Evolutionary conservation across 92 coral and sea anemone genomes (phyloP).

Genomic region (Zoanthus gigantus): DNA sequence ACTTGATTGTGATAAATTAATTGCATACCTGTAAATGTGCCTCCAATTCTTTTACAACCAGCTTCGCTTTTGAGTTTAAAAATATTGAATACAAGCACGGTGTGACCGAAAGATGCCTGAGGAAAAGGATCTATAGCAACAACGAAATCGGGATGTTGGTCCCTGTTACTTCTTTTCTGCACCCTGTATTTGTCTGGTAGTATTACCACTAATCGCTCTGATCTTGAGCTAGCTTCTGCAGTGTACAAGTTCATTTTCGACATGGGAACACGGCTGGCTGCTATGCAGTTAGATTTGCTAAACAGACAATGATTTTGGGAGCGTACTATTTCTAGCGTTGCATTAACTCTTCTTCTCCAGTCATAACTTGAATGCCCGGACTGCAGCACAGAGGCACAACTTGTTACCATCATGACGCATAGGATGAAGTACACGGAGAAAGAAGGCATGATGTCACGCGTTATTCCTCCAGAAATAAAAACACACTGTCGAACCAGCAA

Average conservation of each 20-base stretch:
- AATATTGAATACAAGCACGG: slow-evolving; percentile 84
- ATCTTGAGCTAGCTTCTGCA: slow-evolving; percentile 62
- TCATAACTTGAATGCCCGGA: slow-evolving; percentile 17
- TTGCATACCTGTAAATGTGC: slow-evolving; percentile 69
- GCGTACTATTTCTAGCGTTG: slow-evolving; percentile 71
- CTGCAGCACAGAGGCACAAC: background rate
- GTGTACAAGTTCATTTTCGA: slow-evolving; percentile 81
- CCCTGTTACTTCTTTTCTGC: slow-evolving; percentile 41
- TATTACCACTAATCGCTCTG: slow-evolving; percentile 66
- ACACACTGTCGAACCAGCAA: background rate
- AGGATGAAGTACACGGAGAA: slow-evolving; percentile 18
- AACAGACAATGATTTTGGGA: slow-evolving; percentile 70
- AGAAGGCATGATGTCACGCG: slow-evolving; percentile 6
- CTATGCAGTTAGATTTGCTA: slow-evolving; percentile 67
- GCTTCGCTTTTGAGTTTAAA: slow-evolving; percentile 65
- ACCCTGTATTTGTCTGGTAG: slow-evolving; percentile 72
- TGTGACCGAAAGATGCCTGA: slow-evolving; percentile 90
- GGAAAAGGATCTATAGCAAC: slow-evolving; percentile 94
- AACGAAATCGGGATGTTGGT: slow-evolving; percentile 74
- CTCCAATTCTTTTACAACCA: slow-evolving; percentile 67
- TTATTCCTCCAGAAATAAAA: slow-evolving; percentile 16
- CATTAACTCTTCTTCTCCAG: slow-evolving; percentile 83
- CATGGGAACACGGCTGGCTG: slow-evolving; percentile 54
- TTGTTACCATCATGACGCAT: background rate
- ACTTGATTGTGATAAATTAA: background rate